A percentile compares a stretch with the other conserved stretches of the same genome.
These are phyloP conservation scores for Rhopilema esculentum DNA, from an alignment of 30 jellyfish, hydroid and myxozoan genomes.

Conservation along the genomic window DNA sequence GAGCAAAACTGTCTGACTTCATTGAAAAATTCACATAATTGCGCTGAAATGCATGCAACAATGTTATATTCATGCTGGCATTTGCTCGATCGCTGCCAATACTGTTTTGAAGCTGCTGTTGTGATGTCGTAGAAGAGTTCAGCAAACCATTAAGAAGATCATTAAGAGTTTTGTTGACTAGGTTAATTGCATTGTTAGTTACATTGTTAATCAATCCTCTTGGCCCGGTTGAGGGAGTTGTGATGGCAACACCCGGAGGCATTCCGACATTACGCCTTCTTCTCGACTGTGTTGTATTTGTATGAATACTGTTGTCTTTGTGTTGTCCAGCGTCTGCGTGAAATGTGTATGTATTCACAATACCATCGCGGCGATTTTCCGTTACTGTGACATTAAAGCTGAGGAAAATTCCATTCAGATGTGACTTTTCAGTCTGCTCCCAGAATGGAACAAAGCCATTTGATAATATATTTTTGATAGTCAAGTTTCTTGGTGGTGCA, in stretches of 20 bases:
- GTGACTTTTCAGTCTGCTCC: constrained; percentile 2
- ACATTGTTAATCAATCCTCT: no score
- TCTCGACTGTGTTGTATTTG: no score
- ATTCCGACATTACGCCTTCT: no score
- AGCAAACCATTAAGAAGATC: no score
- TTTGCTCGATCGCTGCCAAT: background rate
- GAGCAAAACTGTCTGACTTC: background rate
- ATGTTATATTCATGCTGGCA: background rate
- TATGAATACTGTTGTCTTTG: no score
- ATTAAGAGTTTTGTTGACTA: no score
- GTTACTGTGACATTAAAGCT: background rate
- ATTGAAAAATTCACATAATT: background rate
- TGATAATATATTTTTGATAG: background rate
- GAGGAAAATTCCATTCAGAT: constrained; percentile 46
- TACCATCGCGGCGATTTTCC: constrained; percentile 46
- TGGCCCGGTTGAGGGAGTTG: no score
- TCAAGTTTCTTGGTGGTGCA: constrained; percentile 53
- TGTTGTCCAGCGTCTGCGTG: no score
- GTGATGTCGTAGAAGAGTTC: no score
- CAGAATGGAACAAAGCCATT: background rate
- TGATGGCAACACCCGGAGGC: no score
- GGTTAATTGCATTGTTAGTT: no score
- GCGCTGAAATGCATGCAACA: background rate
- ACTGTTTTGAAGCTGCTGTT: background rate
- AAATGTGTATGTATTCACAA: constrained; percentile 2